Evolutionary conservation across 2,797 vertebrate species (phyloP), one percentile per base, ranked within the genome.

Genomic region (Neomorphus geoffroyi): DNA sequence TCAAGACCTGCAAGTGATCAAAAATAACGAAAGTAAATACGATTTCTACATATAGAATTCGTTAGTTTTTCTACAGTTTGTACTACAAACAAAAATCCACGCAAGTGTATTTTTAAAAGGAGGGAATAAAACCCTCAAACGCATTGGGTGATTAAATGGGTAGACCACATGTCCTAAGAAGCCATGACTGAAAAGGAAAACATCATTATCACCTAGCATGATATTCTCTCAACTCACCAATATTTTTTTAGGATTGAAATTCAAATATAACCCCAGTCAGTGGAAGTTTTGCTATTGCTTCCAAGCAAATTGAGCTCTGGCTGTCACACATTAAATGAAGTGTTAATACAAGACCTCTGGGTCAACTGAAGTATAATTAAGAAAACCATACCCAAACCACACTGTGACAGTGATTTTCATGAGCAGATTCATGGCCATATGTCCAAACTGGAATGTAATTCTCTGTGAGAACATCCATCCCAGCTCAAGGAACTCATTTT

Each of bases 1-100:
- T 99, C 97, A 99, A 98, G 84, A 99, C 99, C 99, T 99, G 95
- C 90, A 96, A 97, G 57, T 69, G 88, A 96, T 90, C 77, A 92
- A 80, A 92, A 58, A 80, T 32, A 96, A 60, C n/a, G 41, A 33
- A 53, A 91, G 90, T 95, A 58, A 96, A 80, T 71, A 90, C 23
- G 53, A 88, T 23, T 77, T 90, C 69, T 81, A 93, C 9, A 23
- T 54, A 53, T 3, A 53, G 11, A 10, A 85, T 32, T 45, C 24
- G 48, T 70, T 86, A 66, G 11, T n/a, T 80, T 80, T 56, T 69
- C 32, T 48, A 15, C 74, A 51, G 15, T 33, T 43, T 62, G 45
- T 21, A 90, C 58, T 82, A 30, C 32, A 65, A 84, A 58, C 46
- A 79, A 94, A 78, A 30, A 5, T 46, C 22, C 69, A 65, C 56